These are phyloP conservation scores for Odiellus spinosus DNA, from an alignment of 2,888 invertebrate genomes.

Conservation along the genomic window DNA sequence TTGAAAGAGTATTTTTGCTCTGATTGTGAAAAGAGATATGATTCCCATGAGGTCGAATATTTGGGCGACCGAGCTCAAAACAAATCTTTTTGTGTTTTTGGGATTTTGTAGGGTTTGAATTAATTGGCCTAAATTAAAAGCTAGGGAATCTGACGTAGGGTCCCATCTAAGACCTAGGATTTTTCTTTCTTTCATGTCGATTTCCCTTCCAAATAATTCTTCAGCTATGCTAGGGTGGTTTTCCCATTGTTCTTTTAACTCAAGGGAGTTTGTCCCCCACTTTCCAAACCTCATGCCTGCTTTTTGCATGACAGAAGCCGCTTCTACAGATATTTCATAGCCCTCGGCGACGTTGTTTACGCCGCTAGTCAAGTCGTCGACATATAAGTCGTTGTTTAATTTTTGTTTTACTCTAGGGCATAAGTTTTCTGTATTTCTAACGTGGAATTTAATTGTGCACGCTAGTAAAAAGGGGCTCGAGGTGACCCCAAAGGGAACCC, in stretches of 20 bases:
- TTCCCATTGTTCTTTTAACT: not conserved
- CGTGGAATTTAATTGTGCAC: slow-evolving; percentile 1
- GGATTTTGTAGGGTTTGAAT: no score
- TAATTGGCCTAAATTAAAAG: no score
- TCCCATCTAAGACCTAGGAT: no score
- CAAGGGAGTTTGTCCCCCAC: slow-evolving; percentile 1
- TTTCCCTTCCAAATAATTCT: no score
- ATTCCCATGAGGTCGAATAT: slow-evolving; percentile 1
- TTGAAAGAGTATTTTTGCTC: not conserved
- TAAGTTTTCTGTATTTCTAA: not conserved
- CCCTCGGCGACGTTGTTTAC: not conserved
- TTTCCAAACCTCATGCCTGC: slow-evolving; percentile 1
- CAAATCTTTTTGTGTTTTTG: not conserved
- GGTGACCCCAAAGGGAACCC: slow-evolving; percentile 1
- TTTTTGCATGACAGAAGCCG: not conserved
- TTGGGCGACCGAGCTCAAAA: not conserved
- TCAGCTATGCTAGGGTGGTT: no score
- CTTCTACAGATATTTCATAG: not conserved
- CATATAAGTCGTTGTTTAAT: not conserved
- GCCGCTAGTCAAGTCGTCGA: slow-evolving; percentile 1
- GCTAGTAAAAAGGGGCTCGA: slow-evolving; percentile 2
- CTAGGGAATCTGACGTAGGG: no score
- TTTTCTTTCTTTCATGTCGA: no score
- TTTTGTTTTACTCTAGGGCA: not conserved
- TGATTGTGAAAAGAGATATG: not conserved